Base-by-base conservation (phyloP, 2,113 vertebrate genomes). In the Atlantisia rogersi region DNA sequence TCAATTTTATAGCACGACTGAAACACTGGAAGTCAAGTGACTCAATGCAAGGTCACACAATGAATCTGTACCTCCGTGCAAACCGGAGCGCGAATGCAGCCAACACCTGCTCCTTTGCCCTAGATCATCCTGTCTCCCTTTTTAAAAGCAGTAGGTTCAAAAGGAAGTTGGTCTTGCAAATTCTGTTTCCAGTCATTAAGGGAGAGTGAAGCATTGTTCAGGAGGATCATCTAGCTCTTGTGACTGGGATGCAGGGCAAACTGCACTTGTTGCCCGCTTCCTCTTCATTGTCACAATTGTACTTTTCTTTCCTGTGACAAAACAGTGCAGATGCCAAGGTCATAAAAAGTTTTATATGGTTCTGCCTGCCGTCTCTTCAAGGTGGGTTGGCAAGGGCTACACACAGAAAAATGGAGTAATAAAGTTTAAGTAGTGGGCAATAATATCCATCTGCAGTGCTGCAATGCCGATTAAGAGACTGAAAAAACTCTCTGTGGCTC, bases 371-470 rank as follows among this genome's bases (percentile, higher is more conserved):
- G 6, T 91, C 89, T 97, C 96, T 96, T 96, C 96, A 97, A 98
- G 96, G 97, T 98, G 95, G 96, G 94, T 58, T 97, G 97, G 96
- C 84, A 95, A 97, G 95, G 95, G 96, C 97, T 94, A 95, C 90
- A 96, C 94, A 94, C 84, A 98, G 96, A 98, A 97, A 98, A 98
- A 96, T 97, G 94, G 92, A 88, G 95, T 97, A 91, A 97, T 97
- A 97, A 98, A 98, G 74, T 97, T 97, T 97, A 97, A 98, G 97
- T 98, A 98, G 97, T 95, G 94, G 97, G 97, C 95, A 92, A 94
- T 97, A 96, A 97, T 97, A 98, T 97, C 97, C 97, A 97, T 98
- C 97, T 97, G 95, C 95, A 97, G 97, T 94, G 92, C 97, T 97
- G 97, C 92, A 95, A 95, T 96, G 92, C 92, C 28, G 76, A 97